These are phyloP conservation scores for Venustoraphidia nigricollis DNA, from an alignment of 2,888 invertebrate genomes.

Conservation along the genomic window DNA sequence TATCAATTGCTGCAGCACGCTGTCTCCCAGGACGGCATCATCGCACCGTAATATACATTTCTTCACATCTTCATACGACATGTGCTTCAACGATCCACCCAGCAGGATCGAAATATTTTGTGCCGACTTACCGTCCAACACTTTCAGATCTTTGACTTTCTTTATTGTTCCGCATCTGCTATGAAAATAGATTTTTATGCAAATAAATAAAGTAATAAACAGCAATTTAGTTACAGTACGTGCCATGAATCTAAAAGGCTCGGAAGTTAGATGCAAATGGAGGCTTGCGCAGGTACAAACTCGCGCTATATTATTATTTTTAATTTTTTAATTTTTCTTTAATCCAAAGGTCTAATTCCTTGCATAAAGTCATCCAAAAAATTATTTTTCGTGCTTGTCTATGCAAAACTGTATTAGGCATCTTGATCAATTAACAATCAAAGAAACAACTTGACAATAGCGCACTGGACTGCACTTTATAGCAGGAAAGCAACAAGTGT, in stretches of 20 bases:
- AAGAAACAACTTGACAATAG: too few relatives aligned
- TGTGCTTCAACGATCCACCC: conserved; percentile 74
- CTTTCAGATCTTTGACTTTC: conserved; percentile 81
- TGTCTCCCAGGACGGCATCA: conserved; percentile 69
- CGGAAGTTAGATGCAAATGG: too few relatives aligned
- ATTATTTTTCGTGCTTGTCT: too few relatives aligned
- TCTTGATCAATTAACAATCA: too few relatives aligned
- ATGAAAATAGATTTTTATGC: conserved; percentile 12
- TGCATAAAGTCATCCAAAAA: too few relatives aligned
- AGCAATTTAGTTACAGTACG: not conserved
- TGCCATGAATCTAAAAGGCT: not conserved
- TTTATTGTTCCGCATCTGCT: conserved; percentile 42
- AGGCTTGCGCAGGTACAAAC: not conserved
- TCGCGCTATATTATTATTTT: too few relatives aligned
- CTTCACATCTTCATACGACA: conserved; percentile 67
- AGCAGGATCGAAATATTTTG: conserved; percentile 81
- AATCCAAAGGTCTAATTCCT: too few relatives aligned
- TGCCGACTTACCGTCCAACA: conserved; percentile 82
- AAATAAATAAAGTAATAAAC: conserved; percentile 1
- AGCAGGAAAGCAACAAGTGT: too few relatives aligned
- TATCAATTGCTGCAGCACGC: conserved; percentile 77
- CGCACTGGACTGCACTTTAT: too few relatives aligned
- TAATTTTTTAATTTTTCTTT: too few relatives aligned
- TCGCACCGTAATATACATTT: conserved; percentile 75
- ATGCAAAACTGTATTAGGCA: too few relatives aligned